Evolutionary conservation across 2,113 vertebrate genomes (phyloP).

Genomic region (Mormyrus lacerda): DNA sequence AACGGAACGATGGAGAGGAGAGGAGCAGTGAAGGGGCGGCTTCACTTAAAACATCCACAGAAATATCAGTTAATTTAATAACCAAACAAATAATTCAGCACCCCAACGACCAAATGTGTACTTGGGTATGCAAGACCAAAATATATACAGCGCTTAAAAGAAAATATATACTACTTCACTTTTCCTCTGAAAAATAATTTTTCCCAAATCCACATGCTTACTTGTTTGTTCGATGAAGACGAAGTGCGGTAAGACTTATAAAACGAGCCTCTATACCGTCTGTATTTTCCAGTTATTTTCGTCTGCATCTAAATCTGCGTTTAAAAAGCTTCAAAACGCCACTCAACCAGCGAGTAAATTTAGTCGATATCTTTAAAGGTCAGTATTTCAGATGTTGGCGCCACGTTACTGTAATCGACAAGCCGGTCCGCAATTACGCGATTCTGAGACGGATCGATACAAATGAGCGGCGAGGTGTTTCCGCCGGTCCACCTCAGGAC

Average conservation of each 20-base stretch:
- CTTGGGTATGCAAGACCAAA: background rate
- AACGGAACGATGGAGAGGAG: slow-evolving; percentile 3
- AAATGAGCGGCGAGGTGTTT: background rate
- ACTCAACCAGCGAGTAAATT: background rate
- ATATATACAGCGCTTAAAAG: background rate
- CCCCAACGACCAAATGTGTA: background rate
- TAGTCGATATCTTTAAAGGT: background rate
- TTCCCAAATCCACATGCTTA: background rate
- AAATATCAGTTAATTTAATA: background rate
- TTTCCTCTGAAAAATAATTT: background rate
- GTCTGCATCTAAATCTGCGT: background rate
- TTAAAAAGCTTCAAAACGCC: background rate
- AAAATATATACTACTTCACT: background rate
- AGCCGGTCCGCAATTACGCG: background rate
- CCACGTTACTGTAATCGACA: background rate
- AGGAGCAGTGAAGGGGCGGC: background rate
- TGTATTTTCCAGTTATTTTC: background rate
- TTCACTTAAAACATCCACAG: background rate
- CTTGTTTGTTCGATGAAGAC: background rate
- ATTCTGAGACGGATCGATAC: background rate
- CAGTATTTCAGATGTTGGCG: background rate
- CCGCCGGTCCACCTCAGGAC: background rate
- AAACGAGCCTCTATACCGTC: background rate
- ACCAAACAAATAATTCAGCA: background rate
- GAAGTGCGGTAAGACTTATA: background rate